Evolutionary conservation across 2,797 vertebrate genomes (phyloP).

Genomic region (Sylvia borin): DNA sequence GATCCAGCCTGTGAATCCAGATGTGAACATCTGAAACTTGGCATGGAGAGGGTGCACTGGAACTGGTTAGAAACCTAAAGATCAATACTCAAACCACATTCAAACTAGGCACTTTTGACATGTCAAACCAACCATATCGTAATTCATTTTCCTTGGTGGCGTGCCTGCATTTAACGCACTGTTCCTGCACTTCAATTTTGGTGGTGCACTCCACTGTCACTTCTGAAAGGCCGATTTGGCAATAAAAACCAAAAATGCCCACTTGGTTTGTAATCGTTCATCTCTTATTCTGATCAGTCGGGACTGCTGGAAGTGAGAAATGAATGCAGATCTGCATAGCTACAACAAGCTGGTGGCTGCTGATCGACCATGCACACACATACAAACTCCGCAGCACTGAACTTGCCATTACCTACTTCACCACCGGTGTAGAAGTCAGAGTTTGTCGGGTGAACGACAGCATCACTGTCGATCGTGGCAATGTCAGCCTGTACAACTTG

Average conservation of each 20-base stretch:
- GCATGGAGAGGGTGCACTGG: not conserved
- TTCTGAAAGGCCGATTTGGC: not conserved
- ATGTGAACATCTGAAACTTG: not conserved
- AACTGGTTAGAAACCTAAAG: not conserved
- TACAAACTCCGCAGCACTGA: constrained; percentile 82
- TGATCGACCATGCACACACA: constrained; percentile 82
- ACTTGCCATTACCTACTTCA: constrained; percentile 99
- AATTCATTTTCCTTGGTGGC: not conserved
- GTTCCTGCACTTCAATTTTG: constrained; percentile 1
- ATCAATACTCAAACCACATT: not conserved
- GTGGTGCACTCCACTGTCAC: not conserved
- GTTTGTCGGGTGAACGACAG: constrained; percentile 99
- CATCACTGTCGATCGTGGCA: constrained; percentile 97
- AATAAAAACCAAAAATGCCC: not conserved
- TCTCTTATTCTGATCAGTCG: not conserved
- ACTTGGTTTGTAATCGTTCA: not conserved
- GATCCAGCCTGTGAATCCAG: not conserved
- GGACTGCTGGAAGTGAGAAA: constrained; percentile 84
- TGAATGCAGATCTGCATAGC: constrained; percentile 81
- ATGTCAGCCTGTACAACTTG: constrained; percentile 99
- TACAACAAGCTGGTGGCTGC: constrained; percentile 80
- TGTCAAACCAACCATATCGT: not conserved
- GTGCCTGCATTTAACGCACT: not conserved
- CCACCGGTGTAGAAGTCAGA: constrained; percentile 97
- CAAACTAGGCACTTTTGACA: not conserved